These are phyloP conservation scores for Eupsilia transversa DNA, from an alignment of 2,888 invertebrate species.

Conservation along the genomic window DNA sequence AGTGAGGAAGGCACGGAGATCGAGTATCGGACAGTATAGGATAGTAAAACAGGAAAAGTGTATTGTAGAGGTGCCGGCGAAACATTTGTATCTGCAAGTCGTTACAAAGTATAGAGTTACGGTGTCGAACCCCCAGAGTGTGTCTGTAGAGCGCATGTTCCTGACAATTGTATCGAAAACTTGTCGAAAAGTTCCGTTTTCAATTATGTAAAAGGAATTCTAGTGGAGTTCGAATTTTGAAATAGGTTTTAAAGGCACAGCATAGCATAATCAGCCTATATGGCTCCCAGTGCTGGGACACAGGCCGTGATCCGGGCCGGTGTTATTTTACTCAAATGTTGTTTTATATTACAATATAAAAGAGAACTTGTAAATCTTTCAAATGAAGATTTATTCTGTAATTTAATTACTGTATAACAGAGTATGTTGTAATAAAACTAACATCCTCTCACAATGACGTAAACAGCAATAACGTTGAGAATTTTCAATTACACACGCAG, in stretches of 20 bases:
- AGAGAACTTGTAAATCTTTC: neutral
- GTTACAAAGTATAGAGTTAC: slow-evolving; percentile 66
- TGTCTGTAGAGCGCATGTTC: slow-evolving; percentile 55
- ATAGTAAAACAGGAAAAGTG: slow-evolving; percentile 68
- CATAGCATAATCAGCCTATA: no score
- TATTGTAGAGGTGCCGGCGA: slow-evolving; percentile 64
- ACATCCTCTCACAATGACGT: slow-evolving; percentile 39
- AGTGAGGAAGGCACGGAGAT: slow-evolving; percentile 49
- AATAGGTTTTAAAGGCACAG: slow-evolving; percentile 26
- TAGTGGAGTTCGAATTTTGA: slow-evolving; percentile 18
- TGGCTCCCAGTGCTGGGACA: no score
- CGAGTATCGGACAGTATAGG: slow-evolving; percentile 65
- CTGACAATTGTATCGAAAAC: slow-evolving; percentile 59
- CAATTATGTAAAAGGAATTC: slow-evolving; percentile 57
- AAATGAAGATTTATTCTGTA: slow-evolving; percentile 14
- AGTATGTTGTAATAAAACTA: slow-evolving; percentile 31
- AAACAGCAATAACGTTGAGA: slow-evolving; percentile 55
- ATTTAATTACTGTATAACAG: slow-evolving; percentile 31
- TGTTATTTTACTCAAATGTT: neutral
- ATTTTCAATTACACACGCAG: slow-evolving; percentile 62
- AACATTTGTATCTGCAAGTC: slow-evolving; percentile 67
- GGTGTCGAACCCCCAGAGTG: slow-evolving; percentile 62
- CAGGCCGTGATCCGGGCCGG: no score
- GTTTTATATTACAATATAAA: neutral
- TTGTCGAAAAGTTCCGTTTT: slow-evolving; percentile 58